Evolutionary conservation across 2,113 vertebrate genomes (phyloP), one percentile per base, ranked within the genome.

Genomic region (Dicrurus megarhynchus): DNA sequence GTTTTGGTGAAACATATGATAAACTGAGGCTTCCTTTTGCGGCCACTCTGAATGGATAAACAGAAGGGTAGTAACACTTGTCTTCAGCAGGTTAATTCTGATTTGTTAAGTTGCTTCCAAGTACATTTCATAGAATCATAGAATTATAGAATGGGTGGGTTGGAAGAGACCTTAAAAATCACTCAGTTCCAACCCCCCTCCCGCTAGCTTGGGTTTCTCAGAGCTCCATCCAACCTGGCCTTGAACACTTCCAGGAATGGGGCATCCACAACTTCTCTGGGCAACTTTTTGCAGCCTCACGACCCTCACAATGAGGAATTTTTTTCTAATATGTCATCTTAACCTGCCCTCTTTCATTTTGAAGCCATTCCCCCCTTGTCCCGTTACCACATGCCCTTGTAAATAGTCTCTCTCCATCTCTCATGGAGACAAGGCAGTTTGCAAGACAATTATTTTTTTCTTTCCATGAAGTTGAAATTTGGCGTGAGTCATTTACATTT

Each of bases 331-430:
- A 60, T 22, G 6, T 41, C 21, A 12, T 30, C 19, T n/a, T 26
- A 39, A 52, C 19, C 52, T 74, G 4, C 30, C 14, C 4, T 53
- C 20, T 46, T 42, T 23, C 4, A 53, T 39, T 89, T 60, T 52
- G 23, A 75, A 89, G 24, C 53, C 27, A 23, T 20, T 30, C 2
- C 8, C 8, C 19, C 7, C 8, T 6, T 28, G 13, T 30, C 33
- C 6, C 4, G 4, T 60, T n/a, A 5, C 24, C 14, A 41, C n/a
- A 46, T 0, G 0, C 11, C 13, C 30, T 46, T 30, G 11, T 8
- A 30, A 60, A 46, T n/a, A 30, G 17, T 39, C 4, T 65, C 17
- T 63, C 30, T 37, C 6, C 12, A 5, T 8, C 19, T n/a, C 41
- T 47, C 39, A 41, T 30, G 7, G 17, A 26, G 16, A 4, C 13